Conservation (phyloP, 2,797 vertebrate genomes). For the Coilia nasus region DNA sequence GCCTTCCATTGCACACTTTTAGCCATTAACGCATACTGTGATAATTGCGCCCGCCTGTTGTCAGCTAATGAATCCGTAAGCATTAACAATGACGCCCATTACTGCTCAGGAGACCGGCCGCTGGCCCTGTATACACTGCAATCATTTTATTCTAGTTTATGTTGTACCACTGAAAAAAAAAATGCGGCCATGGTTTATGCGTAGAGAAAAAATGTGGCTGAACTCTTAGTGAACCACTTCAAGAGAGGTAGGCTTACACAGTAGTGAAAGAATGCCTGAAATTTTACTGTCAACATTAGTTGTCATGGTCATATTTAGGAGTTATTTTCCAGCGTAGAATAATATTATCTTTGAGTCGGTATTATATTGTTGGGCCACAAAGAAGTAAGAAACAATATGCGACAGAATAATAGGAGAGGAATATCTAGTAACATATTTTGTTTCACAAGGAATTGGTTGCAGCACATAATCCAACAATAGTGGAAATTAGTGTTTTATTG, state of each 20-base stretch:
- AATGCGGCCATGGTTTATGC: neutral
- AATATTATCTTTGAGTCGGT: conserved; percentile 15
- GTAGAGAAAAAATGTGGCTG: neutral
- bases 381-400: conserved; percentile 6
- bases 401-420: neutral
- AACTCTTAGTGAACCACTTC: conserved; percentile 17
- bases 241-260: conserved; percentile 26
- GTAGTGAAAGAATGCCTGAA: conserved; percentile 21
- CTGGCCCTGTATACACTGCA: neutral
- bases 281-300: conserved; percentile 24
- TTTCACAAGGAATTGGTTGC: neutral
- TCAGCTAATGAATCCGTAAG: conserved; percentile 57
- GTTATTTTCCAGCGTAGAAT: conserved; percentile 11
- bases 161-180: neutral
- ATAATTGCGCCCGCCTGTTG: conserved; percentile 69
- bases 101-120: conserved; percentile 35
- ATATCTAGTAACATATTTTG: neutral
- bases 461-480: neutral
- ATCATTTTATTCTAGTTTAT: conserved; percentile 7
- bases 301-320: conserved; percentile 23
- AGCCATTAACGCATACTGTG: conserved; percentile 66
- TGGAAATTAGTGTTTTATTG: neutral
- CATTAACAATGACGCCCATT: conserved; percentile 37
- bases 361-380: conserved; percentile 20
- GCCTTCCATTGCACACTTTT: conserved; percentile 48